phyloP scores from a whole-genome alignment of 2,888 invertebrate species.

The Volucella inanis region DNA sequence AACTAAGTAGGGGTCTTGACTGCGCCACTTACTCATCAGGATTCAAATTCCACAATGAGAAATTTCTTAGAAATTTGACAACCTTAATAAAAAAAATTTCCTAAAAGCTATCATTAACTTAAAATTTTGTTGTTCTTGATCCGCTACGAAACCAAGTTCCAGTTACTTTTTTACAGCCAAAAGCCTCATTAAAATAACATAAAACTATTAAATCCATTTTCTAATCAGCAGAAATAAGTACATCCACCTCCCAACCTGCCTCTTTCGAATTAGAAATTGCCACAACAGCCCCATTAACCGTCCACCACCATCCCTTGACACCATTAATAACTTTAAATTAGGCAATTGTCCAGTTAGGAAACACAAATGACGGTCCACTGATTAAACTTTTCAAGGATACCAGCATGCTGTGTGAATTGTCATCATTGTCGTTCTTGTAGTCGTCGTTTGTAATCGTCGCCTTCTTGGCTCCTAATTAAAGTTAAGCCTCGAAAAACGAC shows the following conservation, averaged over 20 bases:
- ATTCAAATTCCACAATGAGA: too few relatives aligned
- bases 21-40: too few relatives aligned
- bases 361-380: constrained; percentile 46
- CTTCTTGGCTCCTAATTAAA: constrained; percentile 81
- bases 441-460: constrained; percentile 39
- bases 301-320: background rate
- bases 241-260: constrained; percentile 2
- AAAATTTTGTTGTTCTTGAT: too few relatives aligned
- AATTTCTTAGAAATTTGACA: too few relatives aligned
- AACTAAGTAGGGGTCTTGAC: too few relatives aligned
- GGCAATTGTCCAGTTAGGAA: constrained; percentile 71
- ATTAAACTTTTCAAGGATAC: constrained; percentile 33
- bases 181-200: constrained; percentile 43
- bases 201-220: constrained; percentile 54
- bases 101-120: too few relatives aligned
- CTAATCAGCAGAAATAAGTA: constrained; percentile 48
- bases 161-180: too few relatives aligned
- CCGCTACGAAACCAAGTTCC: too few relatives aligned
- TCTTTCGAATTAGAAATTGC: constrained; percentile 42
- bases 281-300: constrained; percentile 45
- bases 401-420: constrained; percentile 30
- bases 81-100: too few relatives aligned
- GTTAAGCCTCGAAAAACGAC: constrained; percentile 79
- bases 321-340: constrained; percentile 72
- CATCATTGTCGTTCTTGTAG: constrained; percentile 21